Percentiles rank a stretch among this genome's conserved stretches.
Conservation (phyloP, 2,113 vertebrate species). For the Rhinoderma darwinii region DNA sequence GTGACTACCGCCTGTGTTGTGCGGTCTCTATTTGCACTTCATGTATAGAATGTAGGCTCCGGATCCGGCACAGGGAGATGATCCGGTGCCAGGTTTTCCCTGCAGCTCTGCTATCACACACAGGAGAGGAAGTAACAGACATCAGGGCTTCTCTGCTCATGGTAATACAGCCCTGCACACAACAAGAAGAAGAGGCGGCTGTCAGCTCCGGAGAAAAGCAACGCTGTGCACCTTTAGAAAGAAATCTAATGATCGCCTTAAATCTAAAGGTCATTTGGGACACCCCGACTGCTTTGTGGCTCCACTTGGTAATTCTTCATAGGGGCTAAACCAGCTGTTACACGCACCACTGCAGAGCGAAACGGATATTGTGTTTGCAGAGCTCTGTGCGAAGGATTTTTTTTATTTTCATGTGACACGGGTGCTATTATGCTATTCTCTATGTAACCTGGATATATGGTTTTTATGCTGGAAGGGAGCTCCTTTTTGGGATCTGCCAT, state of each 20-base stretch:
- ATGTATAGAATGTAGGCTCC: background rate
- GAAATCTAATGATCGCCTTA: background rate
- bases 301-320: background rate
- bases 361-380: conserved; percentile 26
- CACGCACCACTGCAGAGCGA: conserved; percentile 8
- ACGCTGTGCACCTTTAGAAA: background rate
- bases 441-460: background rate
- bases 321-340: conserved; percentile 30
- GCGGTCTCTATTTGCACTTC: background rate
- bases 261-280: background rate
- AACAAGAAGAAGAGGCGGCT: conserved; percentile 41
- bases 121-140: conserved; percentile 57
- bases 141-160: conserved; percentile 52
- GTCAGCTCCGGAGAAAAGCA: conserved; percentile 27
- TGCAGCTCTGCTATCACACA: conserved; percentile 29
- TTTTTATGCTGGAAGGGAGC: background rate
- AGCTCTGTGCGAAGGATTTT: background rate
- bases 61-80: background rate
- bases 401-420: background rate
- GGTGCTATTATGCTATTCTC: background rate
- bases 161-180: conserved; percentile 36
- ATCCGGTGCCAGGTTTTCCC: conserved; percentile 60
- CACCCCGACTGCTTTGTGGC: background rate
- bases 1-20: background rate
- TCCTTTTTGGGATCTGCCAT: conserved; percentile 6